Evolutionary conservation across 2,797 vertebrate genomes (phyloP), one percentile per base, ranked within the genome.

Genomic region (Amniataba percoides): DNA sequence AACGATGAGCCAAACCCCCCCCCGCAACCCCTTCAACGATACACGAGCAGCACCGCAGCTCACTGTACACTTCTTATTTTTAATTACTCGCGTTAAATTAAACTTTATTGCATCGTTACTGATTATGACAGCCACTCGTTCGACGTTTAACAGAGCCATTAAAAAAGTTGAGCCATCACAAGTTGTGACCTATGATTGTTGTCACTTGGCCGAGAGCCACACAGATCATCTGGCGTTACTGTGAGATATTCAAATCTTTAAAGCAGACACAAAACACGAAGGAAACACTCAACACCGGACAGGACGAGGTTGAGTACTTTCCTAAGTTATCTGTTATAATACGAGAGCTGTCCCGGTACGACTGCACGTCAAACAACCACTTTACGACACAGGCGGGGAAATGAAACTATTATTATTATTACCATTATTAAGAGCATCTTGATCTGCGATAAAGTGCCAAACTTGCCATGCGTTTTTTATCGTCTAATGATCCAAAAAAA

Each of bases 141-240:
- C 61, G 36, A 25, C 63, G 62, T 78, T 84, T 70, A 74, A 78
- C 75, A 70, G 51, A 52, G 46, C 78, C 56, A 79, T 78, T 80
- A 72, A 31, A 31, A 31, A 77, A 86, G 78, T 77, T 77, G 66
- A 87, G 71, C 52, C 76, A 73, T 82, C 53, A 77, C 11, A 83
- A 84, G 79, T 79, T 74, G 62, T 65, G 34, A 80, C 71, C 63
- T 74, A 51, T 42, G 78, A 74, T 67, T 86, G 73, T 39, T 81
- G 82, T 71, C 69, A 87, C 76, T 80, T 87, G 87, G 85, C 80
- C 36, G 34, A 49, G 71, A 74, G 89, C 81, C 84, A 87, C 59
- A 45, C 5, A 36, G 61, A 76, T 71, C 71, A 74, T 36, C 66
- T 34, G 55, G 66, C 51, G 48, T 56, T 52, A 60, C 81, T 62